Conservation (phyloP, 2,888 invertebrate species). For the Idaea straminata region DNA sequence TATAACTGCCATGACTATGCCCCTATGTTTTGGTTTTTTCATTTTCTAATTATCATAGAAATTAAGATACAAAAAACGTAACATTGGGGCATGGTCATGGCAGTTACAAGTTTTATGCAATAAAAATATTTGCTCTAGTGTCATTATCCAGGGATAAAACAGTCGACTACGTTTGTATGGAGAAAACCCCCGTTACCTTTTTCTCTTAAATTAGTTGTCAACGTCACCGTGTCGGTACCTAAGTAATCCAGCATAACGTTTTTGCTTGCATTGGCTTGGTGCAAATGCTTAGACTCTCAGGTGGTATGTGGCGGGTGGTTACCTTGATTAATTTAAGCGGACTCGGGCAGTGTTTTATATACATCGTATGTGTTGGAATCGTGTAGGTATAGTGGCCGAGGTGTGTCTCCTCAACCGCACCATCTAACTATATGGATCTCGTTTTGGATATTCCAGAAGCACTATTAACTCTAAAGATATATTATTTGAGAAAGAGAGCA, state of each 20-base stretch:
- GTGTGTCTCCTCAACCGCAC: constrained; percentile 51
- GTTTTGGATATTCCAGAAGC: constrained; percentile 22
- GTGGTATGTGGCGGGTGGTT: constrained; percentile 56
- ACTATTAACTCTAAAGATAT: no score
- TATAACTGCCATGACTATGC: no score
- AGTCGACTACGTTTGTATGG: no score
- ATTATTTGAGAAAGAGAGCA: no score
- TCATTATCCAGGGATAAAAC: no score
- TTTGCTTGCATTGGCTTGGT: constrained; percentile 43
- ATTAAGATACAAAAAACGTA: no score
- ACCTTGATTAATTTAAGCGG: constrained; percentile 63
- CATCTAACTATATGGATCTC: constrained; percentile 29
- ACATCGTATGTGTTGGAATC: constrained; percentile 52
- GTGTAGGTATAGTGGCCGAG: constrained; percentile 38
- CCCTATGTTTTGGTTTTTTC: no score
- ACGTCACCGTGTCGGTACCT: constrained; percentile 32
- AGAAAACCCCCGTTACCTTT: no score
- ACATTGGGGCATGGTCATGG: no score
- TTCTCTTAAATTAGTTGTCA: constrained; percentile 45
- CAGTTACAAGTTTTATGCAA: no score
- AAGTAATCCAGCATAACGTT: constrained; percentile 50
- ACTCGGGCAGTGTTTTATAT: constrained; percentile 52
- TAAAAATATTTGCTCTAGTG: no score
- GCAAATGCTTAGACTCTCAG: constrained; percentile 37
- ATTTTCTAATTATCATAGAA: no score